Percentiles rank a stretch among this genome's conserved stretches.
These are phyloP conservation scores for Hypanus sabinus DNA, from an alignment of 2,113 vertebrate species.

Conservation along the genomic window DNA sequence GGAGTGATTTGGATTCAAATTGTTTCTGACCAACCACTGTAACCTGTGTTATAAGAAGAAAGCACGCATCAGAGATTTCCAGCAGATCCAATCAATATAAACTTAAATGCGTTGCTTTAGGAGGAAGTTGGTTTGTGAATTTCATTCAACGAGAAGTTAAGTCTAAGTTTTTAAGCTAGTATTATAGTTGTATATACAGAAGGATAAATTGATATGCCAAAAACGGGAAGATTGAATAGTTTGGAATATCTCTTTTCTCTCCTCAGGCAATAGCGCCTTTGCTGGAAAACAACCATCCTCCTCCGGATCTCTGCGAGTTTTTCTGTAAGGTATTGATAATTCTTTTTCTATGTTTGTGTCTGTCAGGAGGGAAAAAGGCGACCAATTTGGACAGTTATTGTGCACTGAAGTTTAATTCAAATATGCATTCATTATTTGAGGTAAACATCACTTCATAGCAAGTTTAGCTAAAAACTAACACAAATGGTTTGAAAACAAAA, in stretches of 20 bases:
- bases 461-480: not conserved
- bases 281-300: constrained; percentile 97
- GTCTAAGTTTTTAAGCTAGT: not conserved
- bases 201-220: not conserved
- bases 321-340: constrained; percentile 84
- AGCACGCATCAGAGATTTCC: not conserved
- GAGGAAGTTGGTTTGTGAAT: not conserved
- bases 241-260: constrained; percentile 37
- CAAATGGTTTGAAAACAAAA: not conserved
- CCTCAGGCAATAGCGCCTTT: constrained; percentile 90
- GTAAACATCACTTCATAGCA: not conserved
- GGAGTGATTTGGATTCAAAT: not conserved
- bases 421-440: not conserved
- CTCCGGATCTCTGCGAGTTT: constrained; percentile 97
- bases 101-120: not conserved
- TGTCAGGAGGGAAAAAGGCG: not conserved
- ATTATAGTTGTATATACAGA: not conserved
- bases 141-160: not conserved
- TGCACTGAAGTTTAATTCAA: not conserved
- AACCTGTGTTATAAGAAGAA: not conserved
- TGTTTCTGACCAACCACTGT: not conserved
- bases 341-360: not conserved
- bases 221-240: not conserved
- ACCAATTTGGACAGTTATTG: not conserved
- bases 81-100: not conserved